A percentile compares a stretch with the other conserved stretches of the same genome.
phyloP scores from a whole-genome alignment of 2,113 vertebrate species.

The Oncorhynchus masou region DNA sequence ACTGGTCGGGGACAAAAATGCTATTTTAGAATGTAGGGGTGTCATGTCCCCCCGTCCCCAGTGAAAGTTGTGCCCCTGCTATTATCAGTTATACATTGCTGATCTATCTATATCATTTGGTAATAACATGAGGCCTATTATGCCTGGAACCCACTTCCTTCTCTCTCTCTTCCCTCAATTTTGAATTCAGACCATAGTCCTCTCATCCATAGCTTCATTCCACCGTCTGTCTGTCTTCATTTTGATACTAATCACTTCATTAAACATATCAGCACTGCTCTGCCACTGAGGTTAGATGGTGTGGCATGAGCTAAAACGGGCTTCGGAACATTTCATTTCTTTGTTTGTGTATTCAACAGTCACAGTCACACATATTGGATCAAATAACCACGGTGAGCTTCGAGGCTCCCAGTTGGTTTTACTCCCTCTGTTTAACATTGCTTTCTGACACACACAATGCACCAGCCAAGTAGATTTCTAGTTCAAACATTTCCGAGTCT shows the following conservation, averaged over 20 bases:
- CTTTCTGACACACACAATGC: background rate
- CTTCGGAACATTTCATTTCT: slow-evolving; percentile 41
- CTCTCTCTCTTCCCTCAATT: slow-evolving; percentile 26
- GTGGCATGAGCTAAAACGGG: slow-evolving; percentile 40
- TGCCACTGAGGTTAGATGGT: slow-evolving; percentile 53
- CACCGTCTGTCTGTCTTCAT: slow-evolving; percentile 70
- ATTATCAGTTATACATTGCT: background rate
- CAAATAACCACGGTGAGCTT: background rate
- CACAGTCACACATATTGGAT: slow-evolving; percentile 21
- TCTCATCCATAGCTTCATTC: slow-evolving; percentile 33
- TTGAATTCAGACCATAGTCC: background rate
- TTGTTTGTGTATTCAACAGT: slow-evolving; percentile 55
- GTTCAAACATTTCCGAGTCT: slow-evolving; percentile 47
- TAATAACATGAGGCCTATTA: background rate
- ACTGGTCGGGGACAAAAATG: too few relatives aligned
- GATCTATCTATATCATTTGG: background rate
- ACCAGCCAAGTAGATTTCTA: slow-evolving; percentile 47
- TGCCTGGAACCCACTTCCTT: background rate
- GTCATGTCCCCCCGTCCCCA: too few relatives aligned
- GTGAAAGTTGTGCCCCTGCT: too few relatives aligned
- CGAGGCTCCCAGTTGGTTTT: slow-evolving; percentile 5
- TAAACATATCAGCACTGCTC: slow-evolving; percentile 66
- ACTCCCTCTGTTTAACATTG: slow-evolving; percentile 28
- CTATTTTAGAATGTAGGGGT: too few relatives aligned
- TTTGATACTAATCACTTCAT: slow-evolving; percentile 69